Evolutionary conservation across 2,888 invertebrate species (phyloP), one percentile per base, ranked within the genome.

Genomic region (Pardosa pseudoannulata): DNA sequence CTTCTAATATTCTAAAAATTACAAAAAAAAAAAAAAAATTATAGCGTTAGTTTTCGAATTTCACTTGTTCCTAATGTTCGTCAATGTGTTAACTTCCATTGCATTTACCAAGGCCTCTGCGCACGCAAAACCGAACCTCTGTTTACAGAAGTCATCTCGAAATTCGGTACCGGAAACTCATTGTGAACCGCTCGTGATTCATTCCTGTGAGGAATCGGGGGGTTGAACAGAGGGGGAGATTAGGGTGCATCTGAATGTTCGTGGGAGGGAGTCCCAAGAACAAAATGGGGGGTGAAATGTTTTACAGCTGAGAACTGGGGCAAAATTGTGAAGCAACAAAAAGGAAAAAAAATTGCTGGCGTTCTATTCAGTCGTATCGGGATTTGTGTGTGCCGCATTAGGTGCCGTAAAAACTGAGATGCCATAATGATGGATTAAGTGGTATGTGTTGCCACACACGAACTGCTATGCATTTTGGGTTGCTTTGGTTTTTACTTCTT

Each of bases 231-330:
- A n/a, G 67, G 23, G 65, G 67, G 65, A 67, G 32, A n/a, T 67
- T 67, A 23, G 23, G 56, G 56, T 19, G 23, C 19, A 9, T 56
- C 56, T 56, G 23, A 56, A 31, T 36, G 68, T 68, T 78, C 50
- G 64, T 79, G 71, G 72, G 79, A 79, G 72, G 79, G 70, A 36
- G 56, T 71, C 31, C 64, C 81, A 74, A 82, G 81, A 75, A 75
- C 81, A 82, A 82, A 75, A 56, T 56, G 56, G 23, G 56, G 23
- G 56, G 56, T 56, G 23, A 56, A 56, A 56, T 19, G 31, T 81
- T 70, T 39, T 50, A 67, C 73, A 81, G 80, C 81, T 82, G 81
- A 75, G 81, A 82, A 82, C 75, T 82, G 62, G 75, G 81, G 70
- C 81, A 64, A 19, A 23, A 56, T 23, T 23, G 16, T n/a, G n/a